A percentile compares a stretch with the other conserved stretches of the same genome.
These are phyloP conservation scores for Calypte anna DNA, from an alignment of 2,113 vertebrate genomes.

Conservation along the genomic window DNA sequence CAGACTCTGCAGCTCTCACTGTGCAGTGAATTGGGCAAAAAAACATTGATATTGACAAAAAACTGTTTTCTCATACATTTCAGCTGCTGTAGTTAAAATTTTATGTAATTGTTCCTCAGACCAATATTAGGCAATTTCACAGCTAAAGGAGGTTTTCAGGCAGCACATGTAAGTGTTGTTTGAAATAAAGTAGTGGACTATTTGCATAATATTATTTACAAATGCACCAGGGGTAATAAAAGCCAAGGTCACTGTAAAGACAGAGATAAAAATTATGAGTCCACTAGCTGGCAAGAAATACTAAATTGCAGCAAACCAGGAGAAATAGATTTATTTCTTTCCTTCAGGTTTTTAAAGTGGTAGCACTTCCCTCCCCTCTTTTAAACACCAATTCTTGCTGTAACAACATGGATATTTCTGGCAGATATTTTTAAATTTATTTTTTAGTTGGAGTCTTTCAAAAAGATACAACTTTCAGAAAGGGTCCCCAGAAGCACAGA, in stretches of 20 bases:
- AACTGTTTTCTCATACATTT: not conserved
- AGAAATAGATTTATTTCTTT: not conserved
- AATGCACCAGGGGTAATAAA: not conserved
- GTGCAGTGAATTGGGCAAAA: not conserved
- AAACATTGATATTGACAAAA: too few species aligned
- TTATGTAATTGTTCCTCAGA: too few species aligned
- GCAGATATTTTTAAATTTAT: not conserved
- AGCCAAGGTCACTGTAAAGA: not conserved
- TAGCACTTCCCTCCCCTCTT: not conserved
- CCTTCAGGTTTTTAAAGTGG: not conserved
- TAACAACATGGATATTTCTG: not conserved
- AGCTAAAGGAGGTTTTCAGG: rapidly evolving
- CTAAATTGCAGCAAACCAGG: not conserved
- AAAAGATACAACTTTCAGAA: not conserved
- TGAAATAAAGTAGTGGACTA: not conserved
- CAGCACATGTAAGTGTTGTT: not conserved
- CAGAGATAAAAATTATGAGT: not conserved
- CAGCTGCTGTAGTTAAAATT: not conserved
- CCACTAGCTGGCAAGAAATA: not conserved
- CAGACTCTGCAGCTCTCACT: not conserved
- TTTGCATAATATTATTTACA: not conserved
- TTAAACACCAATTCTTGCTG: not conserved
- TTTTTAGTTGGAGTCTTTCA: not conserved
- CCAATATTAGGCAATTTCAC: not conserved
- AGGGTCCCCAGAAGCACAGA: not conserved